Evolutionary conservation across 2,888 invertebrate genomes (phyloP).

Genomic region (Eudasyphora cyanicolor): DNA sequence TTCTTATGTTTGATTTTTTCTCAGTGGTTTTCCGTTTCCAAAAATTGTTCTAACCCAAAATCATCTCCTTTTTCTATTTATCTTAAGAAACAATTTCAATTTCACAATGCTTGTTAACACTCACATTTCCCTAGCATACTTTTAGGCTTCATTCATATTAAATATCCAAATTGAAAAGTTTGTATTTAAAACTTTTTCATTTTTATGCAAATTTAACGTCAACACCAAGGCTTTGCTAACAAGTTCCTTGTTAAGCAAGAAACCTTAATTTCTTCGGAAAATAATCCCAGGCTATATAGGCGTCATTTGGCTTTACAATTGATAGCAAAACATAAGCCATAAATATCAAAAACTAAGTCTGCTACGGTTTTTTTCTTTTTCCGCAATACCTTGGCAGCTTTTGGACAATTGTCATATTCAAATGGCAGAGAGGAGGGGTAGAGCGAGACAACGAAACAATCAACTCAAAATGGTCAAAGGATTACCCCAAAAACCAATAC

Average conservation of each 20-base stretch:
- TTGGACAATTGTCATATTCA: slow-evolving; percentile 26
- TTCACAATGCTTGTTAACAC: background rate
- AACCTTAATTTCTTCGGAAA: background rate
- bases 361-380: background rate
- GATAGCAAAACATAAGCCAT: background rate
- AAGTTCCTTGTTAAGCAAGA: background rate
- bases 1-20: too few relatives aligned
- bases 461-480: slow-evolving; percentile 5
- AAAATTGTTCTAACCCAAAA: too few relatives aligned
- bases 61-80: too few relatives aligned
- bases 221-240: background rate
- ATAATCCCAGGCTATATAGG: background rate
- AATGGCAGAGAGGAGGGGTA: background rate
- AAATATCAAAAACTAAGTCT: slow-evolving; percentile 20
- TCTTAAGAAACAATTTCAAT: too few relatives aligned
- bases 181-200: background rate
- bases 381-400: background rate
- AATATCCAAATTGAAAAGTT: background rate
- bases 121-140: background rate
- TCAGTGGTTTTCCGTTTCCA: too few relatives aligned
- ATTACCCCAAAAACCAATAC: slow-evolving; percentile 21
- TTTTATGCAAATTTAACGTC: slow-evolving; percentile 16
- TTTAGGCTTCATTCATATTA: background rate
- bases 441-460: background rate
- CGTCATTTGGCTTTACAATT: background rate